Evolutionary conservation across 2,797 vertebrate species (phyloP).

Genomic region (Picus viridis): DNA sequence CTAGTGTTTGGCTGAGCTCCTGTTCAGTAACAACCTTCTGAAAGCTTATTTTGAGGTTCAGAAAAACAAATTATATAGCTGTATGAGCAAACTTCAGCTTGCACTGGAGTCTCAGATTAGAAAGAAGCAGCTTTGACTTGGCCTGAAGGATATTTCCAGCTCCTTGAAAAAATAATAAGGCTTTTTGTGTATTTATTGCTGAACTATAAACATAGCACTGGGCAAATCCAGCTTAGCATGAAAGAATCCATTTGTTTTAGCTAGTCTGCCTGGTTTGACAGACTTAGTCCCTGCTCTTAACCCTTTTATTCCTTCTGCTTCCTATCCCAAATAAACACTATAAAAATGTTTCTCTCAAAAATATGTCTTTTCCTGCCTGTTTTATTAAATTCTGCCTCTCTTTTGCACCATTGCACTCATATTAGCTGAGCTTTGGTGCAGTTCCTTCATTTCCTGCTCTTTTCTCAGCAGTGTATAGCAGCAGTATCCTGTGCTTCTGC

Average conservation of each 20-base stretch:
- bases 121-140: neutral
- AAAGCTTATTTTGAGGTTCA: neutral
- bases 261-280: neutral
- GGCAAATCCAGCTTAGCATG: neutral
- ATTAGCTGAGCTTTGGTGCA: neutral
- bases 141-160: constrained; percentile 28
- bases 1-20: neutral
- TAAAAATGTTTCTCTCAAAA: neutral
- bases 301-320: neutral
- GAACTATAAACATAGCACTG: constrained; percentile 25
- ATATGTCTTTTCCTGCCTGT: neutral
- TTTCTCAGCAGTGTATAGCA: neutral
- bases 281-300: neutral
- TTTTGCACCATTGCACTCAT: neutral
- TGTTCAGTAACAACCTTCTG: neutral
- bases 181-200: constrained; percentile 36
- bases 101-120: neutral
- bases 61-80: neutral
- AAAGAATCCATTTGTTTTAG: constrained; percentile 47
- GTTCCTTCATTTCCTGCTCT: neutral
- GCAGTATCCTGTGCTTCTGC: neutral
- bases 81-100: neutral
- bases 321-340: neutral
- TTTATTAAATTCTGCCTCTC: neutral
- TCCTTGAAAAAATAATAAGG: constrained; percentile 23